phyloP scores from a whole-genome alignment of 2,113 vertebrate species.

The Suricata suricatta region DNA sequence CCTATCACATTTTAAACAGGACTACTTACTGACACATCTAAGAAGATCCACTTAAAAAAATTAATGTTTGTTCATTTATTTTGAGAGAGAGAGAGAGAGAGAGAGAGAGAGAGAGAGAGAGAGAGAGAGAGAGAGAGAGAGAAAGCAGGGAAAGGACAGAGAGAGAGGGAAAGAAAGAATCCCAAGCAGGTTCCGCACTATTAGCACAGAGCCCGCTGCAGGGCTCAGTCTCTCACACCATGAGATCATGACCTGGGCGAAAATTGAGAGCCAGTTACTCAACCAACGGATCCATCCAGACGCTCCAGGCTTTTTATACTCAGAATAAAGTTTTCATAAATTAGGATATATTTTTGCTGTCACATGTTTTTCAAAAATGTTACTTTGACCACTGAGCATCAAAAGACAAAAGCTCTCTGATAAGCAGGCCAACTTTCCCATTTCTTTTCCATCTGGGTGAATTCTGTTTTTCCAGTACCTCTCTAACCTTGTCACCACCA shows the following conservation, averaged over 20 bases:
- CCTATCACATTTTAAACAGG: not conserved
- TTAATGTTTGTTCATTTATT: too few relatives aligned
- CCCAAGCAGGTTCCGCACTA: too few relatives aligned
- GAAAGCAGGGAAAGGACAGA: too few relatives aligned
- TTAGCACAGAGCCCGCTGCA: too few relatives aligned
- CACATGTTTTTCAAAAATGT: not conserved
- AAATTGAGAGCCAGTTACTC: too few relatives aligned
- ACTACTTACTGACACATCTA: not conserved
- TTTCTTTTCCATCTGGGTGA: not conserved
- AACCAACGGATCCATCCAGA: too few relatives aligned
- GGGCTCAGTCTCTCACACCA: too few relatives aligned
- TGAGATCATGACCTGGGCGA: too few relatives aligned
- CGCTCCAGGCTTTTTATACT: not conserved
- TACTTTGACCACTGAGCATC: not conserved
- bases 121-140: too few relatives aligned
- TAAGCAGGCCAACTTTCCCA: not conserved
- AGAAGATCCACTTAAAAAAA: not conserved
- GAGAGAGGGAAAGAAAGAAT: too few relatives aligned
- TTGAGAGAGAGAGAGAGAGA: too few relatives aligned
- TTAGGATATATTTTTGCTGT: not conserved
- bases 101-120: too few relatives aligned
- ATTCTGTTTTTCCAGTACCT: not conserved
- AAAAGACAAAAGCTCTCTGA: not conserved
- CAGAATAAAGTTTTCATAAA: not conserved
- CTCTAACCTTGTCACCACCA: not conserved